Base-by-base conservation (phyloP, 2,113 vertebrate species). In the Rynchops niger region DNA sequence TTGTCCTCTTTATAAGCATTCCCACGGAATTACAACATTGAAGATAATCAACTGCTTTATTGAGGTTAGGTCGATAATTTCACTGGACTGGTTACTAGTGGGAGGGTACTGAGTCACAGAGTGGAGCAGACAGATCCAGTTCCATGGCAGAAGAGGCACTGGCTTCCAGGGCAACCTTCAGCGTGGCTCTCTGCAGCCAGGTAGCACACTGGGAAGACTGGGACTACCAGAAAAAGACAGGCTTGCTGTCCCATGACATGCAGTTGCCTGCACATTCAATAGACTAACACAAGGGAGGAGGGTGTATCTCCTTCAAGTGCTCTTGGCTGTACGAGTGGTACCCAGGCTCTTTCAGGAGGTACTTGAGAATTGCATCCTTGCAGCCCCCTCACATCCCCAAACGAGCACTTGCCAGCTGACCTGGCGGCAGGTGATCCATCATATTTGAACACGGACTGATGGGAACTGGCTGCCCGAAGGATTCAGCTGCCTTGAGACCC, bases 1-100 rank as follows among this genome's bases (percentile, higher is more conserved):
- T 87, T 74, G 78, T 63, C 58, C 22, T 83, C 52, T 91, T 88
- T 69, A 85, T 91, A 86, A 80, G 71, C 67, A 93, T 94, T 95
- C 65, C 71, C 17, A 25, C 3, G 5, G 87, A 94, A 95, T 90
- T 91, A 95, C 61, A 88, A 56, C 42, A 65, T 3, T 45, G 73
- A 70, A 92, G 95, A 95, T 90, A 82, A 94, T 84, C 55, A 93
- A 67, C 34, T 43, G 49, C 59, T 86, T 91, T 96, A 69, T 26
- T 90, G 91, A 82, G 76, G 76, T 81, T 88, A 90, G 59, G 40
- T 45, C 3, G 12, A 74, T 53, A 67, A 86, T 83, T 96, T 88
- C 79, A 53, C 23, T 0, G 0, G 67, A 30, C 25, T 4, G 3
- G 45, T 69, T 13, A 47, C 38, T 40, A 47, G 50, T 15, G n/a